Conservation (phyloP, 2,888 invertebrate species). For the Malthinus flaveolus region DNA sequence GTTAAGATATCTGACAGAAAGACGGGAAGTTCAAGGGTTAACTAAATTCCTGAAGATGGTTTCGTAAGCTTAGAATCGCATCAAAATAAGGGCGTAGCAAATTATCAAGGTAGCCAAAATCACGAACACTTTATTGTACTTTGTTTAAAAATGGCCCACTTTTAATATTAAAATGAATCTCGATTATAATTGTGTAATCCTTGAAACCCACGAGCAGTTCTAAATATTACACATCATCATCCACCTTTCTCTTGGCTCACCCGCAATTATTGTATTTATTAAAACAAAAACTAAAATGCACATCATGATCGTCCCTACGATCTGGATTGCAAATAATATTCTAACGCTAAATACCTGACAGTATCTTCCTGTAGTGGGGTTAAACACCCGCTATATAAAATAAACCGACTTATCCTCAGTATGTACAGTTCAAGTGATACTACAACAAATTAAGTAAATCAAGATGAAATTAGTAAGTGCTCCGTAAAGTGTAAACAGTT, state of each 20-base stretch:
- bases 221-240: constrained; percentile 18
- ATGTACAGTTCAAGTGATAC: constrained; percentile 8
- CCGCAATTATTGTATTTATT: constrained; percentile 16
- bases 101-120: constrained; percentile 19
- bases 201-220: constrained; percentile 24
- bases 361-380: constrained; percentile 11
- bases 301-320: constrained; percentile 13
- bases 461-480: constrained; percentile 20
- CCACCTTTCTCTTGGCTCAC: constrained; percentile 29
- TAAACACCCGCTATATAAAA: constrained; percentile 11
- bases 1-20: neutral
- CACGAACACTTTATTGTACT: constrained; percentile 22
- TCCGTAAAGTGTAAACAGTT: neutral
- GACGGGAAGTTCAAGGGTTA: constrained; percentile 4
- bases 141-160: constrained; percentile 20
- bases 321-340: constrained; percentile 16
- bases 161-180: constrained; percentile 12
- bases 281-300: constrained; percentile 15
- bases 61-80: neutral
- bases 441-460: constrained; percentile 6
- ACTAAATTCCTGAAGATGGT: constrained; percentile 6
- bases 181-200: constrained; percentile 20
- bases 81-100: constrained; percentile 12
- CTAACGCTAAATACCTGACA: constrained; percentile 9
- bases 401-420: constrained; percentile 6